Evolutionary conservation across 2,113 vertebrate species (phyloP).

Genomic region (Thalassarche chlororhynchos): DNA sequence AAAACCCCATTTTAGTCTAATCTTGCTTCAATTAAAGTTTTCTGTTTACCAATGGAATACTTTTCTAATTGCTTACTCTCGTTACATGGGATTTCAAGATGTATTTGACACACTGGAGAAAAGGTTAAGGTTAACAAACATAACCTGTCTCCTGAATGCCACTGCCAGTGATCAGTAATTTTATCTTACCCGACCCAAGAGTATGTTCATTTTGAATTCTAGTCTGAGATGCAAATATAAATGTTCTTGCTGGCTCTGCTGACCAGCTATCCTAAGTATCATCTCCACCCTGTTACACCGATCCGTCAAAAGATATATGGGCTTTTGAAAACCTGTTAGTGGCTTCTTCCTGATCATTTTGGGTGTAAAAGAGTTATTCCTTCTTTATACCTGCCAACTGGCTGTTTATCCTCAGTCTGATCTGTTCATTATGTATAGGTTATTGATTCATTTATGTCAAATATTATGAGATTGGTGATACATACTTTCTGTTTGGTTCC

Average conservation of each 20-base stretch:
- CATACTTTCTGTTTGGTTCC: background rate
- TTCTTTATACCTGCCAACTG: background rate
- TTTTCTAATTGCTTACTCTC: background rate
- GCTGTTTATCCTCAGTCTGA: background rate
- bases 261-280: background rate
- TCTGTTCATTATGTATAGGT: background rate
- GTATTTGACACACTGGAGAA: constrained; percentile 26
- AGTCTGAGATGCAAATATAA: background rate
- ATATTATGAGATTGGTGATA: background rate
- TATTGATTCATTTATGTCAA: background rate
- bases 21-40: constrained; percentile 22
- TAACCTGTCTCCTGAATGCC: constrained; percentile 23
- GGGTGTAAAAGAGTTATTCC: background rate
- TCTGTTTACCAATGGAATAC: background rate
- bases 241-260: background rate
- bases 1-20: constrained; percentile 13
- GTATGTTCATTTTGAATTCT: background rate
- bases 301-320: background rate
- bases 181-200: background rate
- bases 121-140: constrained; percentile 35
- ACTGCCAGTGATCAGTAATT: constrained; percentile 3
- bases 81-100: constrained; percentile 7
- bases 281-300: background rate
- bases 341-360: background rate
- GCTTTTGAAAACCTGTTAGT: background rate